phyloP scores from a whole-genome alignment of 2,888 invertebrate genomes.

The Schizaphis graminum region DNA sequence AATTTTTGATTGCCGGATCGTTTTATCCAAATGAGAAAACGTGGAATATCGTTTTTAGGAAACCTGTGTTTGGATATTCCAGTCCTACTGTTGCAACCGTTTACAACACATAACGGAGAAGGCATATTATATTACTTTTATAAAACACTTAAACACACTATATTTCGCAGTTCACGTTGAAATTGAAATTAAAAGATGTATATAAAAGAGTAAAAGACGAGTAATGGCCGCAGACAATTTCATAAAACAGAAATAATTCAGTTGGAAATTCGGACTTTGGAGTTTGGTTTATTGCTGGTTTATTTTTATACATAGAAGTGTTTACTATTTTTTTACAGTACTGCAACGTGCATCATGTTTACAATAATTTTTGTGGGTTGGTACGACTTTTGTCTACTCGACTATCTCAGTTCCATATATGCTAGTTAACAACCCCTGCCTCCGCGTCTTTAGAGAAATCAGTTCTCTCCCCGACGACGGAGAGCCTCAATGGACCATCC shows the following conservation, averaged over 20 bases:
- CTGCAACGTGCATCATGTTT: not conserved
- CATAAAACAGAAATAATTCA: too few species aligned
- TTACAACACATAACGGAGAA: slow-evolving; percentile 9
- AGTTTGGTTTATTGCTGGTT: not conserved
- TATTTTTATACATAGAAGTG: not conserved
- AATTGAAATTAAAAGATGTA: not conserved
- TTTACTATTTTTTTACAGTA: too few species aligned
- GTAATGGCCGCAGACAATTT: too few species aligned
- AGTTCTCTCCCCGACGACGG: too few species aligned
- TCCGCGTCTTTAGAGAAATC: too few species aligned
- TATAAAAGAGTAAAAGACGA: too few species aligned
- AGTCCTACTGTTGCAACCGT: not conserved
- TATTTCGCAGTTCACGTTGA: not conserved
- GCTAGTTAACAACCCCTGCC: slow-evolving; percentile 2
- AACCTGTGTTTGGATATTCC: slow-evolving; percentile 20
- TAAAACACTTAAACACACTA: not conserved
- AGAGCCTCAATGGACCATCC: too few species aligned
- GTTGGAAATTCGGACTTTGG: not conserved
- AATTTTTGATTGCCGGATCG: not conserved
- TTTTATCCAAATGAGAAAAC: slow-evolving; percentile 16
- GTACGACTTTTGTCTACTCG: slow-evolving; percentile 26
- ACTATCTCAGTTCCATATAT: not conserved
- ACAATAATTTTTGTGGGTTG: slow-evolving; percentile 19
- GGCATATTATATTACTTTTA: not conserved
- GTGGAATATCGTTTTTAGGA: not conserved